These are phyloP conservation scores for Lycophotia porphyrea DNA, from an alignment of 2,888 invertebrate species.

Conservation along the genomic window DNA sequence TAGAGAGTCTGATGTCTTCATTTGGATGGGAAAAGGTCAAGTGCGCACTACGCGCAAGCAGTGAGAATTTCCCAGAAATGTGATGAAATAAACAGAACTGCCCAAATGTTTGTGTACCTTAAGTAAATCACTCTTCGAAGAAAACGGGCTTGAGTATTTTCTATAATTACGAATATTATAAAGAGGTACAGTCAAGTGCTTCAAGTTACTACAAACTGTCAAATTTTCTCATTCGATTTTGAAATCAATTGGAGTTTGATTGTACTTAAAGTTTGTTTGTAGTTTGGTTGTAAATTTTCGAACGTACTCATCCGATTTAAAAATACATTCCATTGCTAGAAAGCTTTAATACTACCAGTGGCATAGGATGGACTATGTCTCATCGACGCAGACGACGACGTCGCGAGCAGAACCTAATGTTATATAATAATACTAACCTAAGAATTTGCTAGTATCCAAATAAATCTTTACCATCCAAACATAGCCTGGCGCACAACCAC, in stretches of 20 bases:
- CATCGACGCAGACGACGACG: neutral
- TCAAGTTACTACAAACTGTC: too few species aligned
- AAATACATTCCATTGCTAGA: neutral
- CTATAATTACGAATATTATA: neutral
- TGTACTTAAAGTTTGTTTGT: neutral
- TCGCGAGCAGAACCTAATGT: neutral
- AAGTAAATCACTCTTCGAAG: neutral
- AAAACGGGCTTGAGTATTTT: neutral
- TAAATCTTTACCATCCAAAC: neutral
- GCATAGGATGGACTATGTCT: neutral
- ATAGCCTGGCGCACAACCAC: neutral
- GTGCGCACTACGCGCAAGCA: too few species aligned
- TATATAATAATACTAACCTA: neutral
- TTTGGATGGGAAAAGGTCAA: conserved; percentile 3
- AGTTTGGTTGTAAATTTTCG: neutral
- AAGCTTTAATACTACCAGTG: neutral
- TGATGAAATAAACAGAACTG: neutral
- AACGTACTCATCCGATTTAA: neutral
- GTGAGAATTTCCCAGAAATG: neutral
- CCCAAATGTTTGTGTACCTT: neutral
- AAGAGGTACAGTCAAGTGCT: neutral
- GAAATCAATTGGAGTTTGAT: too few species aligned
- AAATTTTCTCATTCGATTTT: too few species aligned
- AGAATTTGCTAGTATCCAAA: neutral
- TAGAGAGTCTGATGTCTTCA: conserved; percentile 14